These are phyloP conservation scores for Phyllostomus discolor DNA, from an alignment of 2,113 vertebrate genomes.

Conservation along the genomic window DNA sequence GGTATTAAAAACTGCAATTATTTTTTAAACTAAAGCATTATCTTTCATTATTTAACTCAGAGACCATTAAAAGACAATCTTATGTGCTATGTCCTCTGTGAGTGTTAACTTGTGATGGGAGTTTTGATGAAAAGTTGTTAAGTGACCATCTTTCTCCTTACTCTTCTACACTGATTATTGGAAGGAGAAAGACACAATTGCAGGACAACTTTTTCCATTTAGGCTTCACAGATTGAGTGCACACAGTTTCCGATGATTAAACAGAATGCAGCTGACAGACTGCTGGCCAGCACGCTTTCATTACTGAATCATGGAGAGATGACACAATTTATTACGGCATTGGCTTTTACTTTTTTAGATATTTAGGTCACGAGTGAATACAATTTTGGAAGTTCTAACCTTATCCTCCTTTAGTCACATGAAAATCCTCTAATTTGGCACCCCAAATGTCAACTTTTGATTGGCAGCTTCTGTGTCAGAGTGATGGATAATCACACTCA, in stretches of 20 bases:
- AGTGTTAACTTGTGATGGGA: neutral
- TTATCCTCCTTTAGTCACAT: neutral
- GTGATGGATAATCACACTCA: neutral
- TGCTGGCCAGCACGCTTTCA: neutral
- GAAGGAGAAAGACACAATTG: conserved; percentile 3
- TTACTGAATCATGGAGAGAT: neutral
- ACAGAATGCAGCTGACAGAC: neutral
- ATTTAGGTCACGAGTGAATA: conserved; percentile 5
- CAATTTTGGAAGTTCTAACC: neutral
- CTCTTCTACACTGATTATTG: neutral
- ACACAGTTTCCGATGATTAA: neutral
- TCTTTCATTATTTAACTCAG: neutral
- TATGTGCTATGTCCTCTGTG: neutral
- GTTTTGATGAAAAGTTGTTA: conserved; percentile 22
- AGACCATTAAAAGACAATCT: neutral
- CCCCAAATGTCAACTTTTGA: neutral
- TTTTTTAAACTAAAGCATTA: conserved; percentile 15
- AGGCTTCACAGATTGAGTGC: neutral
- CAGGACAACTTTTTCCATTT: neutral
- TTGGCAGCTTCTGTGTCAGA: neutral
- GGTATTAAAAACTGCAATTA: neutral
- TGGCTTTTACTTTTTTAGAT: neutral
- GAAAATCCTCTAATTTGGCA: neutral
- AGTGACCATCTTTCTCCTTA: neutral
- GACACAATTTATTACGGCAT: neutral